A percentile compares a stretch with the other conserved stretches of the same genome.
These are phyloP conservation scores for Muricea muricata DNA, from an alignment of 92 coral and sea anemone genomes.

Conservation along the genomic window DNA sequence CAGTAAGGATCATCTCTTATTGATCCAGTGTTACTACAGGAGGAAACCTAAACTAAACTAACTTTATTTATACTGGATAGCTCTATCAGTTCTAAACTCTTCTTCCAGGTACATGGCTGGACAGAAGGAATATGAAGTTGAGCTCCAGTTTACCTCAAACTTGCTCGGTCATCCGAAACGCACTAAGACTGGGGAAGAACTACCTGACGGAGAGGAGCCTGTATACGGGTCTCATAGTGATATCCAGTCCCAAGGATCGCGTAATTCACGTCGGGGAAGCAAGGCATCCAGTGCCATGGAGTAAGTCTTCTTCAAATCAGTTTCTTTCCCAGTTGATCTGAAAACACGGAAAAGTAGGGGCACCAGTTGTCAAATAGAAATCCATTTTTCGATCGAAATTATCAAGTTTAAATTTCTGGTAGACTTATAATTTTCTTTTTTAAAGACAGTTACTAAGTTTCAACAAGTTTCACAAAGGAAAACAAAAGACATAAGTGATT, in stretches of 20 bases:
- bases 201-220: constrained; percentile 97
- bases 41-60: no score
- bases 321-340: no score
- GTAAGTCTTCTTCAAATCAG: background rate
- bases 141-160: constrained; percentile 94
- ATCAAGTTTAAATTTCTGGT: no score
- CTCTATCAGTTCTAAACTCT: no score
- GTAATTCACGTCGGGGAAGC: constrained; percentile 80
- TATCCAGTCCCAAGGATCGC: constrained; percentile 75
- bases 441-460: no score
- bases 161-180: constrained; percentile 94
- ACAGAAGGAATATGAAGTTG: constrained; percentile 97
- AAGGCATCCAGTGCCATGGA: constrained; percentile 41
- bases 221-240: constrained; percentile 91
- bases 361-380: no score
- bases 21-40: background rate
- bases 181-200: constrained; percentile 90
- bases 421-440: no score
- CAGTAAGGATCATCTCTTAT: background rate
- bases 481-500: no score
- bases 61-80: no score
- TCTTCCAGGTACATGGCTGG: constrained; percentile 94
- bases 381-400: no score
- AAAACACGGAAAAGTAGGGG: no score
- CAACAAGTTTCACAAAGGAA: no score